These are phyloP conservation scores for Psettodes erumei DNA, from an alignment of 2,113 vertebrate species.

Conservation along the genomic window DNA sequence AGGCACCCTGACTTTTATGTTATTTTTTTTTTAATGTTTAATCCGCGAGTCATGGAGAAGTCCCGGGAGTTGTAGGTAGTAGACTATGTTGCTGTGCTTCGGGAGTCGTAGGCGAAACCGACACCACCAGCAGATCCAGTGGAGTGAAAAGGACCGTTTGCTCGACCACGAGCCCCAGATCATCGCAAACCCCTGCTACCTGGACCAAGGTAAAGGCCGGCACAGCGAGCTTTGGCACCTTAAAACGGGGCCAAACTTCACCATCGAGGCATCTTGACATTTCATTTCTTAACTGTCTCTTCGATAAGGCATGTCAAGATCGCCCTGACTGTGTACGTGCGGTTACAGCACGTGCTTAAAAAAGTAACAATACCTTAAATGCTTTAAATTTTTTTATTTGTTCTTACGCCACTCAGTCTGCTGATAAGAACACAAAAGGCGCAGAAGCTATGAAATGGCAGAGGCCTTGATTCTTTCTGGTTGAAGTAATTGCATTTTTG, in stretches of 20 bases:
- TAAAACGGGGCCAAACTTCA: not conserved
- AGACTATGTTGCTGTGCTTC: slow-evolving; percentile 77
- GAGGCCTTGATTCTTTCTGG: not conserved
- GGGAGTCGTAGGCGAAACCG: slow-evolving; percentile 64
- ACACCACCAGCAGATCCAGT: slow-evolving; percentile 43
- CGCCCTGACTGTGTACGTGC: not conserved
- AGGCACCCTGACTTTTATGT: slow-evolving; percentile 7
- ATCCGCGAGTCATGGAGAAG: slow-evolving; percentile 2
- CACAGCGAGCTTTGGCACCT: not conserved
- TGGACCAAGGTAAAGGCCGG: slow-evolving; percentile 75
- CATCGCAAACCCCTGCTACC: slow-evolving; percentile 64
- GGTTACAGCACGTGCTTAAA: not conserved
- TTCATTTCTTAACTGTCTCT: not conserved
- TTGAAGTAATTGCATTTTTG: not conserved
- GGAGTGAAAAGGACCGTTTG: slow-evolving; percentile 66
- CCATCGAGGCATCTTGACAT: not conserved
- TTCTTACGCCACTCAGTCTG: slow-evolving; percentile 1
- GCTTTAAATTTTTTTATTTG: slow-evolving; percentile 38
- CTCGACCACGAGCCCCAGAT: slow-evolving; percentile 58
- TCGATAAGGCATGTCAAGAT: not conserved
- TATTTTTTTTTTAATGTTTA: slow-evolving; percentile 13
- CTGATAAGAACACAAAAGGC: slow-evolving; percentile 47
- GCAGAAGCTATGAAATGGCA: not conserved
- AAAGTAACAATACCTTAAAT: slow-evolving; percentile 31
- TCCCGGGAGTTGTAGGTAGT: not conserved